Conservation (phyloP, 2,797 vertebrate species). For the Hyperoplus lanceolatus region DNA sequence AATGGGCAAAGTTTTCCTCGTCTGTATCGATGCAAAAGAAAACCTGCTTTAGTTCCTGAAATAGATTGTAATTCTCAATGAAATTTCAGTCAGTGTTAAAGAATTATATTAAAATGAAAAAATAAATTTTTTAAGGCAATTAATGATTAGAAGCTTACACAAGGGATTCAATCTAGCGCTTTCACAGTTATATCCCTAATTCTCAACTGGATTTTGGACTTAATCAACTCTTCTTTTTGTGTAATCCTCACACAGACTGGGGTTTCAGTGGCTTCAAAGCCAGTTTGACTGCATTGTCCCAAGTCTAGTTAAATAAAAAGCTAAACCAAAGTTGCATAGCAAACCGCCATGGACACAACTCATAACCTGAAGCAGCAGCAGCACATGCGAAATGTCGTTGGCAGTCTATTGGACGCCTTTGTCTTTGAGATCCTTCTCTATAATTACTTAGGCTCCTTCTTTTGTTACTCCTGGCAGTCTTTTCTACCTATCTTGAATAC, state of each 20-base stretch:
- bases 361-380: conserved; percentile 33
- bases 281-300: conserved; percentile 4
- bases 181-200: neutral
- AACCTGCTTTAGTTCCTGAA: neutral
- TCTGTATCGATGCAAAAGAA: neutral
- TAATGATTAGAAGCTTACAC: neutral
- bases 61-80: neutral
- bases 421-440: conserved; percentile 51
- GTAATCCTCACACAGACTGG: neutral
- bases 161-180: neutral
- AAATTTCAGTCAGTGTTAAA: neutral
- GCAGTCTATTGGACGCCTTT: conserved; percentile 45
- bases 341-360: conserved; percentile 25
- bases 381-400: conserved; percentile 38
- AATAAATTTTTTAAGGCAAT: neutral
- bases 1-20: conserved; percentile 2
- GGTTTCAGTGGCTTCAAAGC: conserved; percentile 14
- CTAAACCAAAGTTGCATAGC: neutral
- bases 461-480: conserved; percentile 60
- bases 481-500: conserved; percentile 47
- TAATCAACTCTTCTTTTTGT: neutral
- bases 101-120: neutral
- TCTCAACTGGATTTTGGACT: conserved; percentile 8
- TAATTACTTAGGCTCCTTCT: conserved; percentile 61
- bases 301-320: conserved; percentile 9